Evolutionary conservation across 2,113 vertebrate genomes (phyloP).

Genomic region (Ctenomys sociabilis): DNA sequence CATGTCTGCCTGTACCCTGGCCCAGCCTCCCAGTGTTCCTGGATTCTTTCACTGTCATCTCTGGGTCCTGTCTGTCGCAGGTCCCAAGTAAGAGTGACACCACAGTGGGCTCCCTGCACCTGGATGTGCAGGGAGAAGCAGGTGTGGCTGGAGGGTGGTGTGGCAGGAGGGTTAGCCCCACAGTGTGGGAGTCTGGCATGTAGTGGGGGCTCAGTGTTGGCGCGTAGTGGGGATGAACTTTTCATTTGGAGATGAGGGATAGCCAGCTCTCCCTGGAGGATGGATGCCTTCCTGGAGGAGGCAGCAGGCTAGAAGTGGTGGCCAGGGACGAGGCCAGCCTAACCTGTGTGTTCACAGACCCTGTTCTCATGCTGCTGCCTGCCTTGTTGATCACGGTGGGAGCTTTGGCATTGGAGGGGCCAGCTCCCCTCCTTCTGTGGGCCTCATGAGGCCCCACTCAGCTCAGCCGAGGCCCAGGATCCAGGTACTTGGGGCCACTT

Average conservation of each 20-base stretch:
- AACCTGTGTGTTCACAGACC: not conserved
- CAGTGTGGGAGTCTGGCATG: not conserved
- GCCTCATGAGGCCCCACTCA: not conserved
- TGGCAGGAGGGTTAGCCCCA: not conserved
- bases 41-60: not conserved
- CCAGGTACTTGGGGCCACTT: not conserved
- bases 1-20: accelerated
- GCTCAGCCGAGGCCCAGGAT: not conserved
- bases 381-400: not conserved
- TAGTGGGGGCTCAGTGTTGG: not conserved
- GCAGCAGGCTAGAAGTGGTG: not conserved
- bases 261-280: not conserved
- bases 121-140: not conserved
- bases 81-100: too few relatives aligned
- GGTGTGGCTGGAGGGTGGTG: not conserved
- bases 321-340: not conserved
- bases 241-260: not conserved
- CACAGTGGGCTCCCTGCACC: not conserved
- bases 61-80: not conserved
- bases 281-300: not conserved
- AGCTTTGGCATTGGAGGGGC: not conserved
- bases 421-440: not conserved
- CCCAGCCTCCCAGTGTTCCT: not conserved
- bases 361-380: not conserved
- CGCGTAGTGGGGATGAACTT: not conserved